These are phyloP conservation scores for Osmerus mordax DNA, from an alignment of 2,113 vertebrate species.

Conservation along the genomic window DNA sequence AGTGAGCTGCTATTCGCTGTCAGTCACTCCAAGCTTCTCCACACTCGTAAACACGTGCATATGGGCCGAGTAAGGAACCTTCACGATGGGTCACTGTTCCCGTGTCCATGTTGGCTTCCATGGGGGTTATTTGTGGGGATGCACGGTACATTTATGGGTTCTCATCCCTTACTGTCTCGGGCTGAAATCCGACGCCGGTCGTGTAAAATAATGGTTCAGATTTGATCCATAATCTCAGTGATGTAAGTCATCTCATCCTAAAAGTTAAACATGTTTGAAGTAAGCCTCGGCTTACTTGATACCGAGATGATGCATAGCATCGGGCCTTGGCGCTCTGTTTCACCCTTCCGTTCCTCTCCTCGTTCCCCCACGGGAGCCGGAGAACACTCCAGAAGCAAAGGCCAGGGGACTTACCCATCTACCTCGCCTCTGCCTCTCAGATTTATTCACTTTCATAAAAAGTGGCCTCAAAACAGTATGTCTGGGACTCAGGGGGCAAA, in stretches of 20 bases:
- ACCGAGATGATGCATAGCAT: background rate
- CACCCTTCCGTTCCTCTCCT: background rate
- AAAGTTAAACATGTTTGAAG: conserved; percentile 26
- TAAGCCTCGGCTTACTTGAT: background rate
- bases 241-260: conserved; percentile 23
- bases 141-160: background rate
- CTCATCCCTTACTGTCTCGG: conserved; percentile 1
- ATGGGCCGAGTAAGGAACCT: background rate
- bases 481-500: conserved; percentile 32
- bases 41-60: conserved; percentile 12
- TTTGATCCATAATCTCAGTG: conserved; percentile 26
- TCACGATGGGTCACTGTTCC: background rate
- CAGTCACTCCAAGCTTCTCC: conserved; percentile 19
- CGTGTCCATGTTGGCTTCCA: background rate
- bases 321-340: background rate
- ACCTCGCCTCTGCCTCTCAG: conserved; percentile 36
- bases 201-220: conserved; percentile 32
- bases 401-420: conserved; percentile 46
- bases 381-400: conserved; percentile 49
- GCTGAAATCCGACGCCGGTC: conserved; percentile 18
- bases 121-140: conserved; percentile 6
- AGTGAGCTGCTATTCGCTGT: conserved; percentile 10
- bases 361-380: conserved; percentile 13
- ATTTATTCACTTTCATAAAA: conserved; percentile 71
- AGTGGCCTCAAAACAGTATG: conserved; percentile 55